Conservation (phyloP, 1,140 invertebrate genomes). For the Hylyphantes graminicola region DNA sequence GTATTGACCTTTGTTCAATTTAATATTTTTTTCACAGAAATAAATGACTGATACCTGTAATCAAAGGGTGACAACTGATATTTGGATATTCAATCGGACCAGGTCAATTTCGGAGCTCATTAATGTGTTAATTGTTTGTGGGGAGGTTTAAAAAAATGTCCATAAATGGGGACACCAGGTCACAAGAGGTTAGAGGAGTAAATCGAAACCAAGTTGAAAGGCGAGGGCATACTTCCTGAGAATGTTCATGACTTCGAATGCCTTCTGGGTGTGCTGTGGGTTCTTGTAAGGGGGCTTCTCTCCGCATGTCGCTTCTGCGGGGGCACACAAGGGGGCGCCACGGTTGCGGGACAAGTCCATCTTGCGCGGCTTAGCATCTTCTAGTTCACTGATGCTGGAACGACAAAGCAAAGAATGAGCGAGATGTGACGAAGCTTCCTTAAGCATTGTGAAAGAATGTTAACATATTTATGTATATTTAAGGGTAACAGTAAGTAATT, state of each 20-base stretch:
- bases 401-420: not conserved
- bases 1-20: too few relatives aligned
- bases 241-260: slow-evolving; percentile 87
- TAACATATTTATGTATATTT: too few relatives aligned
- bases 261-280: slow-evolving; percentile 82
- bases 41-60: too few relatives aligned
- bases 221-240: slow-evolving; percentile 86
- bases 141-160: too few relatives aligned
- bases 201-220: not conserved
- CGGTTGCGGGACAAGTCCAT: slow-evolving; percentile 45
- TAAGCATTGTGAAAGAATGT: not conserved
- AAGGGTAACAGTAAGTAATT: too few relatives aligned
- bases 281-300: slow-evolving; percentile 83
- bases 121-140: too few relatives aligned
- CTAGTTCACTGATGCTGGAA: slow-evolving; percentile 42
- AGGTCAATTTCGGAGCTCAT: too few relatives aligned
- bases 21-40: too few relatives aligned
- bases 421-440: not conserved
- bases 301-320: slow-evolving; percentile 16
- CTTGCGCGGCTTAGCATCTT: slow-evolving; percentile 56
- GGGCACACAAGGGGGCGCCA: not conserved
- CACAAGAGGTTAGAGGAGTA: not conserved
- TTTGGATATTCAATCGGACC: too few relatives aligned
- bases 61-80: too few relatives aligned
- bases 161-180: too few relatives aligned